Evolutionary conservation across 1,140 invertebrate genomes (phyloP).

Genomic region (Cataglyphis hispanica): DNA sequence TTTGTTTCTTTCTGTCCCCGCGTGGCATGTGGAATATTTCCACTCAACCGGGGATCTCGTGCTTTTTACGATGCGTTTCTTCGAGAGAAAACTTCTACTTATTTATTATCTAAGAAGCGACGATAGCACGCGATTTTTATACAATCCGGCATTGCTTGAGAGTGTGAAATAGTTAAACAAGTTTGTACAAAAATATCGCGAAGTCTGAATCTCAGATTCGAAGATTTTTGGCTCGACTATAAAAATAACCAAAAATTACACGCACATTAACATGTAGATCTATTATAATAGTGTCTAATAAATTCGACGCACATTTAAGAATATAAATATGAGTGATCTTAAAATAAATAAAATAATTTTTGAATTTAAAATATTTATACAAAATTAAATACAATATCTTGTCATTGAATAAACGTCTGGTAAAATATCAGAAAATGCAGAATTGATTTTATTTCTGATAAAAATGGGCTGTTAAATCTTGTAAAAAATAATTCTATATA

Average conservation of each 20-base stretch:
- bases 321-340: not conserved
- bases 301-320: not conserved
- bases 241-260: not conserved
- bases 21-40: slow-evolving; percentile 70
- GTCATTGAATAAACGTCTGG: not conserved
- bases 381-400: not conserved
- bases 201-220: not conserved
- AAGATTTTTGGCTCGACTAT: not conserved
- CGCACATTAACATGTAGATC: not conserved
- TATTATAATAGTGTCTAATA: not conserved
- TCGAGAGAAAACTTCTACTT: slow-evolving; percentile 8
- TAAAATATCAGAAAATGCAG: not conserved
- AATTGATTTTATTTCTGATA: not conserved
- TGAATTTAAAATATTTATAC: not conserved
- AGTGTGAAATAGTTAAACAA: not conserved
- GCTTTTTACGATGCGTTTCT: slow-evolving; percentile 22
- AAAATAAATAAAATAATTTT: not conserved
- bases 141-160: not conserved
- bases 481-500: not conserved
- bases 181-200: not conserved
- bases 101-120: slow-evolving; percentile 53
- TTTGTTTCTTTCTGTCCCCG: slow-evolving; percentile 79
- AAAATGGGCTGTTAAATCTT: not conserved
- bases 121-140: slow-evolving; percentile 61
- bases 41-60: slow-evolving; percentile 53